phyloP scores from a whole-genome alignment of 2,113 vertebrate species.

The Spermophilus dauricus region DNA sequence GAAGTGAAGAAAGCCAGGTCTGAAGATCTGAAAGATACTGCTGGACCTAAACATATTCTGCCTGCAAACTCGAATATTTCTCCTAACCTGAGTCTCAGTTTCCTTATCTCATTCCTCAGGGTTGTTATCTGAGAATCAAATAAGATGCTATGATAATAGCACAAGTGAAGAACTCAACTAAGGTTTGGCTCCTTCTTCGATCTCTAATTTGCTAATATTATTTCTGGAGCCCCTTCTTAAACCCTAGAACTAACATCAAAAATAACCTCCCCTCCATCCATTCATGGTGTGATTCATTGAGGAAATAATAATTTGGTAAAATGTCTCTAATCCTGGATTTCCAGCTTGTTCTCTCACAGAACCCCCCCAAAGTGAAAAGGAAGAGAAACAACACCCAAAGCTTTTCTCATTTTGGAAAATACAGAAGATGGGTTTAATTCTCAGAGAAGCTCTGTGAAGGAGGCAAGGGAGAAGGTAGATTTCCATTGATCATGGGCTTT shows the following conservation, averaged over 20 bases:
- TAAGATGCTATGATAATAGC: neutral
- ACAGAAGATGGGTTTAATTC: neutral
- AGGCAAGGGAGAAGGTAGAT: accelerated
- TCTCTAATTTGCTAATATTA: neutral
- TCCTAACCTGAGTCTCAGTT: neutral
- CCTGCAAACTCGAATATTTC: neutral
- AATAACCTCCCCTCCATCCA: neutral
- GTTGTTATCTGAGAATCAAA: neutral
- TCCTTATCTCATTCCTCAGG: neutral
- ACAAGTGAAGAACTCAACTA: neutral
- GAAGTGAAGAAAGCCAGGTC: neutral
- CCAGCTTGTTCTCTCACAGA: neutral
- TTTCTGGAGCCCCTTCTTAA: neutral
- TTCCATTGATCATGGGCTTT: neutral
- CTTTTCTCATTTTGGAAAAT: neutral
- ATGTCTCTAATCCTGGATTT: neutral
- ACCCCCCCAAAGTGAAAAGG: neutral
- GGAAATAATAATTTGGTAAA: neutral
- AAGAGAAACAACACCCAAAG: neutral
- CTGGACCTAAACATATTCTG: neutral
- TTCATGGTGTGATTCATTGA: neutral
- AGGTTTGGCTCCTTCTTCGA: neutral
- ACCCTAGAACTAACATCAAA: neutral
- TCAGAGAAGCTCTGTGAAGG: neutral
- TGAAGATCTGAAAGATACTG: neutral